Evolutionary conservation across 1,140 invertebrate genomes (phyloP).

Genomic region (Ceratosolen solmsi): DNA sequence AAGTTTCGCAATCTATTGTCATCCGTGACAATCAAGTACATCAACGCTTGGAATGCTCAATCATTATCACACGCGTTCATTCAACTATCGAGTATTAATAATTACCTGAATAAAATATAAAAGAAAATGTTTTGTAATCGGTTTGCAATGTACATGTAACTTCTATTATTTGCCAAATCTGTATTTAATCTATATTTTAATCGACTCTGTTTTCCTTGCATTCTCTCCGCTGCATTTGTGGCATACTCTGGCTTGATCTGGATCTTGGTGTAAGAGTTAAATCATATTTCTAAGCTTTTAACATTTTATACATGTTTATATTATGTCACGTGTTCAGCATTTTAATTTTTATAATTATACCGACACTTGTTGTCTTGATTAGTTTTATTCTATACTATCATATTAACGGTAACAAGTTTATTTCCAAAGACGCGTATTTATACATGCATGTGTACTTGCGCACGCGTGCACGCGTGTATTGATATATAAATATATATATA

Average conservation of each 20-base stretch:
- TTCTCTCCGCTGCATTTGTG: slow-evolving; percentile 73
- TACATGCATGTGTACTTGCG: not conserved
- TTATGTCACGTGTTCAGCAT: slow-evolving; percentile 62
- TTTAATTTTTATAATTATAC: slow-evolving; percentile 55
- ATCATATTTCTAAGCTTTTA: slow-evolving; percentile 72
- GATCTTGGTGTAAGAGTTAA: slow-evolving; percentile 74
- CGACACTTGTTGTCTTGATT: slow-evolving; percentile 39
- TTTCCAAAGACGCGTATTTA: no score
- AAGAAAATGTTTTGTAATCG: no score
- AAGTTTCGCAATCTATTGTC: slow-evolving; percentile 12
- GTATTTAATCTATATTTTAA: slow-evolving; percentile 65
- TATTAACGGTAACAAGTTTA: no score
- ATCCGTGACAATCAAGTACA: not conserved
- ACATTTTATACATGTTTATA: slow-evolving; percentile 61
- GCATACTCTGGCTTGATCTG: slow-evolving; percentile 75
- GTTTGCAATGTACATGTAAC: no score
- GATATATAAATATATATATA: no score
- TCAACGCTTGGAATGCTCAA: slow-evolving; percentile 31
- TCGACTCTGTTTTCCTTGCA: slow-evolving; percentile 74
- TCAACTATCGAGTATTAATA: slow-evolving; percentile 26
- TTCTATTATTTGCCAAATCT: no score
- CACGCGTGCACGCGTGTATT: not conserved
- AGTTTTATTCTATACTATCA: slow-evolving; percentile 34
- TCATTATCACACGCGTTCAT: slow-evolving; percentile 13
- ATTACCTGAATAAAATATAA: no score